A percentile compares a stretch with the other conserved stretches of the same genome.
phyloP scores from a whole-genome alignment of 2,797 vertebrate species.

The Valencia hispanica region DNA sequence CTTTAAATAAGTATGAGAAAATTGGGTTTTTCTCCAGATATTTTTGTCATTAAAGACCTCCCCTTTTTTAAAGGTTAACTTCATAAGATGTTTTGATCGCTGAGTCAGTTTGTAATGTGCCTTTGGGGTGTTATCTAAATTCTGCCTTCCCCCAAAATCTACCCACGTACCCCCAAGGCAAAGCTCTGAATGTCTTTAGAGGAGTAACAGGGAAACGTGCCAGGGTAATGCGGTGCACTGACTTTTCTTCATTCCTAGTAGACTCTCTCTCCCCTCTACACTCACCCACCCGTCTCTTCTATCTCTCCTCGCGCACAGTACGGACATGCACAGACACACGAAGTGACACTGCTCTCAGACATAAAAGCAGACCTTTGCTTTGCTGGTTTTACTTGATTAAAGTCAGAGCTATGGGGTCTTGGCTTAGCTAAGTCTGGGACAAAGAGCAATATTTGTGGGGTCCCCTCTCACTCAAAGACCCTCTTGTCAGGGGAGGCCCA shows the following conservation, averaged over 20 bases:
- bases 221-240: conserved; percentile 70
- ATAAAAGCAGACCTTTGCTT: conserved; percentile 73
- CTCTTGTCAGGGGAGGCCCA: conserved; percentile 87
- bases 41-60: conserved; percentile 63
- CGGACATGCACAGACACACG: conserved; percentile 45
- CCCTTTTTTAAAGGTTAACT: conserved; percentile 73
- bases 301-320: conserved; percentile 35
- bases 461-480: conserved; percentile 79
- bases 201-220: conserved; percentile 74
- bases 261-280: conserved; percentile 49
- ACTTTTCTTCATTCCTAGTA: conserved; percentile 69
- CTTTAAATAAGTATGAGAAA: conserved; percentile 39
- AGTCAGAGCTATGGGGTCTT: conserved; percentile 74
- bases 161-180: conserved; percentile 79
- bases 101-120: conserved; percentile 78
- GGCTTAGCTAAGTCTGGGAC: conserved; percentile 72
- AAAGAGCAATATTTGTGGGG: conserved; percentile 84
- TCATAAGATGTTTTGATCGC: conserved; percentile 78
- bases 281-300: conserved; percentile 50
- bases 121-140: conserved; percentile 74
- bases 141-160: conserved; percentile 73
- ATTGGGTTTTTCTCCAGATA: conserved; percentile 18
- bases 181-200: conserved; percentile 78
- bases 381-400: conserved; percentile 82
- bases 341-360: conserved; percentile 67